Base-by-base conservation (phyloP, 2,888 invertebrate species). In the Drosophila anceps region DNA sequence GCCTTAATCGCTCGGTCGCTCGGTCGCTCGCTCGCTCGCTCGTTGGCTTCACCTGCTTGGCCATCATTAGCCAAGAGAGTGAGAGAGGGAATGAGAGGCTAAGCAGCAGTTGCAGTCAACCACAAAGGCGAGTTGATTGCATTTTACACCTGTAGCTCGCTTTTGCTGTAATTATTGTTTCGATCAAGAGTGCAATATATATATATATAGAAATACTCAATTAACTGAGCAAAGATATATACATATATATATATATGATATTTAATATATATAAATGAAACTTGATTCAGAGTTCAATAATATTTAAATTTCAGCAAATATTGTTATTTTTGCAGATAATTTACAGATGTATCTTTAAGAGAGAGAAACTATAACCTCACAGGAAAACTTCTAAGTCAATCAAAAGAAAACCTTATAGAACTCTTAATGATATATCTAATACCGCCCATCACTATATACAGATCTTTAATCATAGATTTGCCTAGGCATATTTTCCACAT, bases 121-220 rank as follows among this genome's bases (percentile, higher is more conserved):
- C 62, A 62, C 78, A 81, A 75, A 57, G 54, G 60, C 75, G 44
- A 67, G 69, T 77, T 82, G 85, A 91, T 86, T 91, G 84, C 84
- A 81, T 90, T 91, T 92, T 92, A 92, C 92, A 91, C 91, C 91
- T 91, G 91, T 91, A 91, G 81, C 13, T 10, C 4, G n/a, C 81
- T 77, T 76, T 82, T 76, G 82, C 69, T 73, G 77, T 82, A 89
- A 91, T 89, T 90, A 83, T 27, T 82, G 35, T 60, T 76, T 63
- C 62, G 65, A 80, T 80, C 70, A 53, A 48, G 54, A 33, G 2
- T 15, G 18, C 4, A 31, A 31, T 31, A 29, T 33, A 35, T n/a
- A 41, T n/a, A 41, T 50, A n/a, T 20, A 68, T 41, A 46, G 27
- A 35, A 46, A 70, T 73, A 43, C 65, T n/a, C 48, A 27, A 44